Evolutionary conservation across 2,888 invertebrate species (phyloP), one percentile per base, ranked within the genome.

Genomic region (Biston stratarius): DNA sequence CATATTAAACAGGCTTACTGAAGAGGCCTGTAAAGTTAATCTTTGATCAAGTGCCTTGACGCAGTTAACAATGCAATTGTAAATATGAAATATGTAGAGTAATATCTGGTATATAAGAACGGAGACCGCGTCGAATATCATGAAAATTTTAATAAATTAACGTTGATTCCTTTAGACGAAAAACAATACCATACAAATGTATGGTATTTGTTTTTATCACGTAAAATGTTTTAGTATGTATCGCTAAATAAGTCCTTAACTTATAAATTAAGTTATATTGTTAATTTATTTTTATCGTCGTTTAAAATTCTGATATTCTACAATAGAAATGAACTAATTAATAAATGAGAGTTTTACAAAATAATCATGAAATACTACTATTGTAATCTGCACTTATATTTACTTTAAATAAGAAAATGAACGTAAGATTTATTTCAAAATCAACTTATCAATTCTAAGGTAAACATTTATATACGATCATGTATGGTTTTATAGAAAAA

Each of bases 11-110:
- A 48, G 51, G 6, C 44, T 61, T 40, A 42, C 44, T 61, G 56
- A 56, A n/a, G 14, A 58, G 40, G 49, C 42, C 33, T 51, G 49
- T 49, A 24, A 24, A 57, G 8, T 47, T 53, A 61, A 67, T 67
- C 53, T 67, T 59, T 67, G 34, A 52, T 62, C 58, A 67, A 58
- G 58, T 62, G 61, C 24, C 24, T 47, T 36, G 33, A 15, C 9
- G 24, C 47, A 51, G 40, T 36, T 11, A 62, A 52, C 52, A 58
- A 58, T 66, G 33, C 45, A 48, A 36, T 11, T 38, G 7, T 57
- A 63, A n/a, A 38, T 52, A 51, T 52, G 42, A 15, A 6, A 42
- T 8, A 11, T 9, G 33, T 47, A 15, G 3, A 38, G 9, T 9
- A n/a, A n/a, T n/a, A n/a, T 38, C 9, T 38, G 9, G 8, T 9